Conservation (phyloP, 2,113 vertebrate genomes). For the Clinocottus analis region DNA sequence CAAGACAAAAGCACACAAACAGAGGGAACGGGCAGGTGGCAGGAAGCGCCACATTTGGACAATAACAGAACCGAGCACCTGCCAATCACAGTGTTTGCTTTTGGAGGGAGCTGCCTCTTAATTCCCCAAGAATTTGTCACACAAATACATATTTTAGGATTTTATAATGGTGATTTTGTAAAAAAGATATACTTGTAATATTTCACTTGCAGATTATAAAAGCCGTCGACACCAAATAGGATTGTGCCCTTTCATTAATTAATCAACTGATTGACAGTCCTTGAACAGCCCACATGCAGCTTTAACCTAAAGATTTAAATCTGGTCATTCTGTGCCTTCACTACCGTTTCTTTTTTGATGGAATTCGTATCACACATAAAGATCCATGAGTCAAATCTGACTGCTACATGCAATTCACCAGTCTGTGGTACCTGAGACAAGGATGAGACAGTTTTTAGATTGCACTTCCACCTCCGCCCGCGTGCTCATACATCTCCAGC, state of each 20-base stretch:
- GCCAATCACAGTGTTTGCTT: conserved; percentile 56
- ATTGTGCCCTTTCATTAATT: not conserved
- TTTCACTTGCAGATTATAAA: not conserved
- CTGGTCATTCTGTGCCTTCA: not conserved
- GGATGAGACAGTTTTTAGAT: conserved; percentile 49
- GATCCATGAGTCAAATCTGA: conserved; percentile 27
- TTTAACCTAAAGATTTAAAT: conserved; percentile 21
- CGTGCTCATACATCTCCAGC: conserved; percentile 20
- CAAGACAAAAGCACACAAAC: conserved; percentile 59
- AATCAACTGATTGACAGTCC: not conserved
- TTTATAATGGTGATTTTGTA: not conserved
- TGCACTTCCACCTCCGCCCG: conserved; percentile 22
- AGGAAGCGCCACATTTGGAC: conserved; percentile 49
- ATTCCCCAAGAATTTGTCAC: conserved; percentile 12
- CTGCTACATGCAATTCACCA: conserved; percentile 23
- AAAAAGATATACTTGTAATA: not conserved
- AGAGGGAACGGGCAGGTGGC: conserved; percentile 65
- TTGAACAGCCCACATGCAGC: not conserved
- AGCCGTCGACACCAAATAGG: not conserved
- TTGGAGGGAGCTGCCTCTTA: conserved; percentile 23
- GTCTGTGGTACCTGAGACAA: conserved; percentile 6
- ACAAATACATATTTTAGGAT: not conserved
- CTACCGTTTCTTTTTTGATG: not conserved
- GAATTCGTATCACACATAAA: conserved; percentile 3
- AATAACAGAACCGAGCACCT: conserved; percentile 6